Base-by-base conservation (phyloP, 1,140 invertebrate genomes). In the Colletes gigas region DNA sequence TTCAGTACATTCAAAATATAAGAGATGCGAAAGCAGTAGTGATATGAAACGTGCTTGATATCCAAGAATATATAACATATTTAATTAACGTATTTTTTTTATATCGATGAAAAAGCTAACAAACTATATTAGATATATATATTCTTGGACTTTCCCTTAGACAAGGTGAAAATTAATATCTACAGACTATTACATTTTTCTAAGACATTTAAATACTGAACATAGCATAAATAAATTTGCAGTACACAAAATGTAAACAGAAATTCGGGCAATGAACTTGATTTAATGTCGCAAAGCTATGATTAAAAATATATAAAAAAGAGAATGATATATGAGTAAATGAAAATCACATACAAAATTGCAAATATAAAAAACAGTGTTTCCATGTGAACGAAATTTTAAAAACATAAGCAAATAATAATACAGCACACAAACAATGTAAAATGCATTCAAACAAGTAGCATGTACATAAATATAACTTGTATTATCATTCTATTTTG, bases 1-100 rank as follows among this genome's bases (percentile, higher is more conserved):
- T 85, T 10, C 71, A 82, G 47, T 41, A 62, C 68, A 80, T 81
- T 72, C 65, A 72, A 77, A 86, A 88, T 66, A 80, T 68, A 78
- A 80, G 70, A 82, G 65, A 89, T 83, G 79, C 83, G 79, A 83
- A 90, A 88, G 88, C 85, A 85, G 81, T 59, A 85, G 68, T 89
- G 72, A 88, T 83, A 83, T 83, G 57, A 76, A 82, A 86, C 83
- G 65, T 88, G 82, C 68, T 77, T 69, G 10, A 69, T 77, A 78
- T 78, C 41, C 15, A 82, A 82, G 39, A 71, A 30, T 69, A 73
- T 74, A 75, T 68, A 63, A 75, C 4, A 75, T 80, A 77, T 62
- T 39, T 83, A 78, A 50, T 21, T 19, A 12, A 10, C 39, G 60
- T 41, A 70, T 67, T 6, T 12, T 63, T 30, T 14, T 5, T 17